Conservation (phyloP, 2,113 vertebrate species). For the Alouatta palliata region DNA sequence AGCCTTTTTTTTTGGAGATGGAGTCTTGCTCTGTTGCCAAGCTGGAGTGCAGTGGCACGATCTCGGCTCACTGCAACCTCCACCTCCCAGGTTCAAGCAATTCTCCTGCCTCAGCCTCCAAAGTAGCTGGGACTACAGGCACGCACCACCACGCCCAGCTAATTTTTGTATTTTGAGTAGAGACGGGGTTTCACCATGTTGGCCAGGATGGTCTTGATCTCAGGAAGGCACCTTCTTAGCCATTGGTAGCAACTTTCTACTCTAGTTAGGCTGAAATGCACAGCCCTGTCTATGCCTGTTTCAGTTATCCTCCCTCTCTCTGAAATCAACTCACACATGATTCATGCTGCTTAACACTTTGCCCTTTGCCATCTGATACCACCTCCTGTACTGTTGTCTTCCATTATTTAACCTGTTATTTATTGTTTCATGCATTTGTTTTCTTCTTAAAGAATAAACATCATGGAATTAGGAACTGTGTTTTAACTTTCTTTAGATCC, state of each 20-base stretch:
- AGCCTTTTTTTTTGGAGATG: too few species aligned
- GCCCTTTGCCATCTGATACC: neutral
- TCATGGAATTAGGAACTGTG: neutral
- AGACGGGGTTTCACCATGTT: too few species aligned
- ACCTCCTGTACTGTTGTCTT: neutral
- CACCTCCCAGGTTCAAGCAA: too few species aligned
- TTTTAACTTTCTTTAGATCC: neutral
- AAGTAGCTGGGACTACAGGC: too few species aligned
- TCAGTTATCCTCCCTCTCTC: neutral
- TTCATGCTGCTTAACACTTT: neutral
- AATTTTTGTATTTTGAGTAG: too few species aligned
- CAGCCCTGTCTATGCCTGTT: neutral
- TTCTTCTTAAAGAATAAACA: neutral
- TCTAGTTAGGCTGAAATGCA: neutral
- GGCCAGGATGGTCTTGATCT: too few species aligned
- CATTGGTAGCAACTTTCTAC: neutral
- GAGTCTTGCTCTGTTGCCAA: too few species aligned
- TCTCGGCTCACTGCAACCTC: too few species aligned
- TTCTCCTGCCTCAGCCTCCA: too few species aligned
- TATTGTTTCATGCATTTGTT: neutral
- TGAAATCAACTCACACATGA: constrained; percentile 6
- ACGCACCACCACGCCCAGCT: too few species aligned
- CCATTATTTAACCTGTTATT: neutral
- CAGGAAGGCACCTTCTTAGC: neutral
- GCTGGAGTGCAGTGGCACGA: too few species aligned